Evolutionary conservation across 2,888 invertebrate species (phyloP).

Genomic region (Ceramica pisi): DNA sequence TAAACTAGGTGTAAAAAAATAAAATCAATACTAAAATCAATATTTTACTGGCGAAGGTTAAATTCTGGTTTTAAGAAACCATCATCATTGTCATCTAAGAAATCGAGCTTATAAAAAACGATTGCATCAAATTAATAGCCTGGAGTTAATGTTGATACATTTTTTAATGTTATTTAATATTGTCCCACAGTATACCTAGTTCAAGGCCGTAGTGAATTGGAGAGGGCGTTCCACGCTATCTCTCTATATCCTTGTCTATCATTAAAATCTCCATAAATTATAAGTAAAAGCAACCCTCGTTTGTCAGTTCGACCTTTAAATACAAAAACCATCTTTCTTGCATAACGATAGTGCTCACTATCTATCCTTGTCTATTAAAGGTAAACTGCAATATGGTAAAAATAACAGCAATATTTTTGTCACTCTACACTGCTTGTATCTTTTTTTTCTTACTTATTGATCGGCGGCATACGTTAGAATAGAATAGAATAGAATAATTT

Average conservation of each 20-base stretch:
- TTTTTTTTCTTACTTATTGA: too few relatives aligned
- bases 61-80: too few relatives aligned
- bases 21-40: too few relatives aligned
- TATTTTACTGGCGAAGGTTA: too few relatives aligned
- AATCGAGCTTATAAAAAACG: not conserved
- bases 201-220: not conserved
- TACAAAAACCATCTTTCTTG: not conserved
- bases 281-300: conserved; percentile 1
- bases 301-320: not conserved
- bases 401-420: not conserved
- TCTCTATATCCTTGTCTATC: not conserved
- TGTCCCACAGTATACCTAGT: not conserved
- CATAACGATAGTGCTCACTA: not conserved
- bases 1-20: too few relatives aligned
- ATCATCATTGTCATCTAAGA: too few relatives aligned
- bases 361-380: not conserved
- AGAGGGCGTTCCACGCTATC: not conserved
- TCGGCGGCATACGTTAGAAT: too few relatives aligned
- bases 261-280: not conserved
- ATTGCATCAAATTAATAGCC: not conserved
- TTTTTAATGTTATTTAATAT: too few relatives aligned
- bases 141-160: too few relatives aligned
- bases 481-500: too few relatives aligned
- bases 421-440: not conserved
- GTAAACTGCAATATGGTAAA: not conserved